phyloP scores from a whole-genome alignment of 2,797 vertebrate species.

The Acipenser oxyrinchus region DNA sequence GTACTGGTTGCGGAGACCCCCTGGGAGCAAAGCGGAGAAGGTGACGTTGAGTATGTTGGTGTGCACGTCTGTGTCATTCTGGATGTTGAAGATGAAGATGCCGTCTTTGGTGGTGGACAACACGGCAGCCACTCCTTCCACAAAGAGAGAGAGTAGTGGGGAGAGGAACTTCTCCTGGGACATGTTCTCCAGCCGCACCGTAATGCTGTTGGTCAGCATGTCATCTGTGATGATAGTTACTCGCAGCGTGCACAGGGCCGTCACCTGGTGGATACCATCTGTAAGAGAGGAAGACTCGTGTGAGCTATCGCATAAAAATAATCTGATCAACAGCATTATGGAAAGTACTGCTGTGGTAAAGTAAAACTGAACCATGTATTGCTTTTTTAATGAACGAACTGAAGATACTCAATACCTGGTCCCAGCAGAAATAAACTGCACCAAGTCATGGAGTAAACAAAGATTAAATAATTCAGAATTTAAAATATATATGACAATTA shows the following conservation, averaged over 20 bases:
- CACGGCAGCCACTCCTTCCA: conserved; percentile 85
- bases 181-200: conserved; percentile 94
- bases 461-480: too few species aligned
- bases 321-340: too few species aligned
- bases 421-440: too few species aligned
- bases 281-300: conserved; percentile 12
- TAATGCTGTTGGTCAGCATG: conserved; percentile 98
- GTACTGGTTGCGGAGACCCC: conserved; percentile 66
- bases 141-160: conserved; percentile 77
- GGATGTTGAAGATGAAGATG: conserved; percentile 92
- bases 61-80: conserved; percentile 88
- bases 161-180: conserved; percentile 95
- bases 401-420: too few species aligned
- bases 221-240: conserved; percentile 95
- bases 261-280: conserved; percentile 79
- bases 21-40: conserved; percentile 84
- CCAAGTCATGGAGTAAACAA: too few species aligned
- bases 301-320: background rate
- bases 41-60: conserved; percentile 90
- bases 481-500: too few species aligned
- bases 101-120: conserved; percentile 80
- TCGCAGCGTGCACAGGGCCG: conserved; percentile 75
- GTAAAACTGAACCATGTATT: too few species aligned
- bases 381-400: too few species aligned
- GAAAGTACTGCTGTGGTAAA: too few species aligned